Conservation (phyloP, 2,113 vertebrate genomes). For the Rhagologus leucostigma region DNA sequence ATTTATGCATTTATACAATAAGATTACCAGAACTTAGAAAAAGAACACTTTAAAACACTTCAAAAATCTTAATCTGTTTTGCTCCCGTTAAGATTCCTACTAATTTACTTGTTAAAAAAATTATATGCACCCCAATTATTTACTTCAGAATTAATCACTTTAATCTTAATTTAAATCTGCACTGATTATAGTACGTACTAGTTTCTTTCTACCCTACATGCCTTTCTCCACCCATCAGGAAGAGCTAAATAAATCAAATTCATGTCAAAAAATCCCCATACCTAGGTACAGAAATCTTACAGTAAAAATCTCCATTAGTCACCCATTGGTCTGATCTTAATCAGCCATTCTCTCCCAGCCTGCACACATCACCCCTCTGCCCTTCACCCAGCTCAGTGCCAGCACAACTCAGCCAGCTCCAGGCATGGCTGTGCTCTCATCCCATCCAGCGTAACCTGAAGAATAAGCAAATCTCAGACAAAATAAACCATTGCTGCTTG, state of each 20-base stretch:
- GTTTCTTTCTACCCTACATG: neutral
- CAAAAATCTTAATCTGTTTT: neutral
- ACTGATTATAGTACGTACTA: neutral
- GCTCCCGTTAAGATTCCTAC: neutral
- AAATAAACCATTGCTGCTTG: neutral
- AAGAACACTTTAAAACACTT: neutral
- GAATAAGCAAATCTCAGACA: neutral
- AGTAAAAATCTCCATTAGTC: neutral
- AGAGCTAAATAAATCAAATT: neutral
- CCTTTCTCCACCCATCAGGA: neutral
- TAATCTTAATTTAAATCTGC: neutral
- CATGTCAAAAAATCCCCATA: fast-evolving
- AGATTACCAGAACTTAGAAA: neutral
- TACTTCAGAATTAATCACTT: neutral
- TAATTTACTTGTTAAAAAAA: neutral
- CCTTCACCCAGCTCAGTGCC: neutral
- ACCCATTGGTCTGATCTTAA: neutral
- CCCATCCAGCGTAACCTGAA: neutral
- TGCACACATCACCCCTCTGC: neutral
- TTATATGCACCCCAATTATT: fast-evolving
- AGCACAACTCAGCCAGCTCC: fast-evolving
- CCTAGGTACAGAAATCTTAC: neutral
- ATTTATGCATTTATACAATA: neutral
- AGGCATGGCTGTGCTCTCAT: neutral
- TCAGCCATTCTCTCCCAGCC: neutral